Evolutionary conservation across 2,113 vertebrate genomes (phyloP).

Genomic region (Himantopus leucocephalus): DNA sequence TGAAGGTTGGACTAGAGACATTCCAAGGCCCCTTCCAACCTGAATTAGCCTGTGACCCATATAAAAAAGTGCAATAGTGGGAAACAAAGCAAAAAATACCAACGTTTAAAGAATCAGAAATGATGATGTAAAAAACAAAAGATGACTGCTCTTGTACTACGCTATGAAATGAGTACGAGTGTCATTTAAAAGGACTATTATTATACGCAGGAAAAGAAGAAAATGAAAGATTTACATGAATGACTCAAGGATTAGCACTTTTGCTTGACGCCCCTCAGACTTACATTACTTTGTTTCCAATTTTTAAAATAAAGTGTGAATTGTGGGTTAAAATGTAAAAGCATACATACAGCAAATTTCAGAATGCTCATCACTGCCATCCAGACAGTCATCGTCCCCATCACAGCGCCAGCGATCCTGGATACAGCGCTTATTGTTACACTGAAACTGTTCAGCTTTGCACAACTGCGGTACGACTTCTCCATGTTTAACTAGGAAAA

Average conservation of each 20-base stretch:
- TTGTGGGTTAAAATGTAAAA: background rate
- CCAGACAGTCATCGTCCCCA: constrained; percentile 94
- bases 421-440: constrained; percentile 89
- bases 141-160: background rate
- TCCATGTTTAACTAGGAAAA: constrained; percentile 73
- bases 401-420: constrained; percentile 91
- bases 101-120: background rate
- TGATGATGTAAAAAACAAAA: background rate
- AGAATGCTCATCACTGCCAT: constrained; percentile 89
- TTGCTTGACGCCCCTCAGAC: background rate
- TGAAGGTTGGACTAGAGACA: background rate
- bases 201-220: accelerated
- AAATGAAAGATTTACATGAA: background rate
- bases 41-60: background rate
- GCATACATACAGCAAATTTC: constrained; percentile 86
- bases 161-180: accelerated
- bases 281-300: background rate
- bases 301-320: accelerated
- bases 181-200: background rate
- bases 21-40: background rate
- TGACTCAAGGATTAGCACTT: background rate
- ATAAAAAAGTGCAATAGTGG: background rate
- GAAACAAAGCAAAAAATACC: background rate
- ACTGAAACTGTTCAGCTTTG: constrained; percentile 89
- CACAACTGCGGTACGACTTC: constrained; percentile 78